Evolutionary conservation across 2,113 vertebrate genomes (phyloP).

Genomic region (Sceloporus undulatus): DNA sequence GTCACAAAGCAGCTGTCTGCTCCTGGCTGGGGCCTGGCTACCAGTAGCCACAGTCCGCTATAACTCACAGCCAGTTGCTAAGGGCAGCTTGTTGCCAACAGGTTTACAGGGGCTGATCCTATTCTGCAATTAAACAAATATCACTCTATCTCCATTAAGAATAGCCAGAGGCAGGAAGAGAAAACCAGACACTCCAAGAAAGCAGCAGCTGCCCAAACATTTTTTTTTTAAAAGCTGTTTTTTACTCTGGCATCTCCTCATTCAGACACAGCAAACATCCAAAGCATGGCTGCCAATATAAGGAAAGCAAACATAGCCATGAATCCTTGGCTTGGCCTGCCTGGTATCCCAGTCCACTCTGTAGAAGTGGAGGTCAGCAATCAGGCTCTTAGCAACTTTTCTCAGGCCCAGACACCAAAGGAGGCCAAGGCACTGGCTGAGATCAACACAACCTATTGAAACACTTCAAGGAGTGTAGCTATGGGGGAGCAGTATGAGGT

Average conservation of each 20-base stretch:
- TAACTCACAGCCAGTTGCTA: not conserved
- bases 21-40: fast-evolving
- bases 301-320: not conserved
- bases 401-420: not conserved
- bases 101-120: not conserved
- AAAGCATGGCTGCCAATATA: not conserved
- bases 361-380: not conserved
- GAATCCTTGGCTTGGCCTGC: not conserved
- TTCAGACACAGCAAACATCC: not conserved
- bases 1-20: slow-evolving; percentile 21
- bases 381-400: not conserved
- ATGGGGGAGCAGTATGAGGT: too few species aligned
- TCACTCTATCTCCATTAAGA: not conserved
- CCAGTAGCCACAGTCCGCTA: not conserved
- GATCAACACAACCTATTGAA: not conserved
- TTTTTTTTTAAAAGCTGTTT: not conserved
- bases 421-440: not conserved
- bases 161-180: not conserved
- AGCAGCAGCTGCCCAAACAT: slow-evolving; percentile 22
- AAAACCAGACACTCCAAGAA: slow-evolving; percentile 9
- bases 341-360: not conserved
- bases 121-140: not conserved
- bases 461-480: too few species aligned
- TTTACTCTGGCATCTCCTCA: not conserved
- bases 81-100: not conserved